Base-by-base conservation (phyloP, 1,140 invertebrate species). In the Cepaea nemoralis region DNA sequence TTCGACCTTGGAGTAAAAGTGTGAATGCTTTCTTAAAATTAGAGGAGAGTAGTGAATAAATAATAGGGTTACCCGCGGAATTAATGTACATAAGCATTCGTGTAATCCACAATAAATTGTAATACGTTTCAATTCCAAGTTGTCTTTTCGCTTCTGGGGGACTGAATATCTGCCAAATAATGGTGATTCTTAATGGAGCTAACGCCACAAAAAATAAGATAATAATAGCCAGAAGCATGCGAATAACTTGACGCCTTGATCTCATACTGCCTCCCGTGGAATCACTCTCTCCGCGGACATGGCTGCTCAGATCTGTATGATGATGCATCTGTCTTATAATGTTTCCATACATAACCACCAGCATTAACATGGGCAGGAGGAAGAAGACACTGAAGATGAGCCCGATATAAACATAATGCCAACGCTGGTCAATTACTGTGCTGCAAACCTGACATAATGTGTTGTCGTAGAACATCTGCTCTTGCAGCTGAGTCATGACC, bases 151-250 rank as follows among this genome's bases (percentile, higher is more conserved):
- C 27, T 37, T 71, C 69, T 27, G 40, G n/a, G 14, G 75, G 55
- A 16, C 45, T 73, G 33, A 96, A 89, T 0, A 89, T 82, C 31
- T 80, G 40, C 86, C 87, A 88, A 48, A 98, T 91, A 0, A 95
- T 97, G 31, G 98, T 93, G 3, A 96, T 94, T 71, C 95, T 93
- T 87, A 98, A 96, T 3, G 97, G 97, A 67, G 97, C 90, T 39
- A 98, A 92, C 87, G 96, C 97, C 39, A 97, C 91, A 90, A 98
- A 98, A 91, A 98, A 98, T 24, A 95, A 95, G 27, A 95, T 87
- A 0, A 98, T 96, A 0, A 98, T 96, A 1, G 96, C 95, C 5
- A 95, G 95, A 8, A 98, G 91, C 96, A 97, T 98, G 37, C 96
- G 88, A 19, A 98, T 95, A 31, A 94, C 93, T 88, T 94, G 93